Base-by-base conservation (phyloP, 2,888 invertebrate genomes). In the Drosophila emarginata region DNA sequence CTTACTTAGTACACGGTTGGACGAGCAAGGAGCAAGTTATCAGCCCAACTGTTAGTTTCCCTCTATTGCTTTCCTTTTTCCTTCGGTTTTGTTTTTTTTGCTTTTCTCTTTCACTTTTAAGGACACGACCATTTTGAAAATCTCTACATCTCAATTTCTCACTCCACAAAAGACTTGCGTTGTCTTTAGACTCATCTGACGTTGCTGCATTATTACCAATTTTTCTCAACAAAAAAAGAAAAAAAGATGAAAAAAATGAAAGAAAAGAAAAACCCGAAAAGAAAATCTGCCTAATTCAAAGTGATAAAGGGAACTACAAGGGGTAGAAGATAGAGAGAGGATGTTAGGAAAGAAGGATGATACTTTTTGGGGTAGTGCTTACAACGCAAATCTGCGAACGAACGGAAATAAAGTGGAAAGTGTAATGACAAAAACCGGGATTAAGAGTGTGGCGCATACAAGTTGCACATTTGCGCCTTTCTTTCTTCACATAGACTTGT, bases 371-470 rank as follows among this genome's bases (percentile, higher is more conserved):
- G 54, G 26, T 56, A 61, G 64, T 76, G 63, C 61, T 53, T 76
- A 63, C 71, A 79, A 65, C 65, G 79, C 57, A 77, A 86, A 86
- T 74, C 80, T 83, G 64, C 66, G 57, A 67, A 64, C 67, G 74
- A 87, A 71, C 78, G 76, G 76, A 78, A 71, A 66, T 67, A 75
- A 68, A 70, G 68, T 72, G 71, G 75, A 79, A 74, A 82, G 75
- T 77, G 75, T 83, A 83, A 83, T 83, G 82, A 87, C 88, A 77
- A 87, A 83, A 87, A 77, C 85, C 72, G 70, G 82, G 82, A 83
- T 83, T 83, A 83, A 85, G 88, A 87, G 74, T 79, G 82, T 72
- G 77, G 72, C 86, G 77, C 82, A 87, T 79, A 85, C 86, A 87
- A 82, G 82, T 81, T 85, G 82, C 88, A 87, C 72, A 75, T 64